phyloP scores from a whole-genome alignment of 64 coral and sea anemone genomes.

The Dendrophyllia cribrosa region DNA sequence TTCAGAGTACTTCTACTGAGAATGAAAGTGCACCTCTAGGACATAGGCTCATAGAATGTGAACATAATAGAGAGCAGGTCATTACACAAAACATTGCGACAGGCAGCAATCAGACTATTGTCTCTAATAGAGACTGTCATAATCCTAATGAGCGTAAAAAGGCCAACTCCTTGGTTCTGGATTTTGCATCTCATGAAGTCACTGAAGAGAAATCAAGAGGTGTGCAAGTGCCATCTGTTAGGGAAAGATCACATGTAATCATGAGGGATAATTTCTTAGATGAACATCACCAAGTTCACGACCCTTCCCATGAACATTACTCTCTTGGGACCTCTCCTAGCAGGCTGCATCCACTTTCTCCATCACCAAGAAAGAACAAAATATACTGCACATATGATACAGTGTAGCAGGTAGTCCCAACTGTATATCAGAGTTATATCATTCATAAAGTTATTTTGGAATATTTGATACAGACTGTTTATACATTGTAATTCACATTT shows the following conservation, averaged over 20 bases:
- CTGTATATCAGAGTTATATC: background rate
- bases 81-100: background rate
- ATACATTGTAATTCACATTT: too few relatives aligned
- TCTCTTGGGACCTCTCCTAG: background rate
- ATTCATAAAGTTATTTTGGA: background rate
- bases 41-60: background rate
- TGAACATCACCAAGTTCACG: background rate
- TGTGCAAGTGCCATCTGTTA: background rate
- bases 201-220: background rate
- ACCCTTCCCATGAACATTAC: background rate
- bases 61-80: background rate
- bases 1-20: background rate
- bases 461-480: background rate
- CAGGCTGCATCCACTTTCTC: background rate
- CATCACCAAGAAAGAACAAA: conserved; percentile 31
- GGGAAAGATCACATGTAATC: background rate
- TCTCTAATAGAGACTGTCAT: background rate
- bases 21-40: background rate
- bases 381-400: conserved; percentile 20
- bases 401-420: background rate
- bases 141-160: conserved; percentile 3
- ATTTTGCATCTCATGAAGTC: background rate
- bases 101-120: background rate
- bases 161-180: background rate
- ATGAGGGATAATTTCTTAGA: conserved; percentile 33